Percentiles rank a stretch among this genome's conserved stretches.
phyloP scores from a whole-genome alignment of 2,888 invertebrate genomes.

The Hirtodrosophila confusa region DNA sequence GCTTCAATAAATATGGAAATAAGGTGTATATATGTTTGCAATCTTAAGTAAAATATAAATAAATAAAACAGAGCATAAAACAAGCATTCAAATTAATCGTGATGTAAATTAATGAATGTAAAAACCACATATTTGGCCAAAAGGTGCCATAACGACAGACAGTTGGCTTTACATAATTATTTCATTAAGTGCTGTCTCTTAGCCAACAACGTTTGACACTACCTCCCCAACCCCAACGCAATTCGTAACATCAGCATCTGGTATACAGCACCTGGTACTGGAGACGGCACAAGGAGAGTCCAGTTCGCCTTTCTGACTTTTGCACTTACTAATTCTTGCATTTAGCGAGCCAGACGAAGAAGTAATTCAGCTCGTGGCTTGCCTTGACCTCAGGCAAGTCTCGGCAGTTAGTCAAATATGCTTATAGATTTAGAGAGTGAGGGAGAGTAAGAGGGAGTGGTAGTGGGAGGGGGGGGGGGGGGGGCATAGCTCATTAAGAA shows the following conservation, averaged over 20 bases:
- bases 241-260: neutral
- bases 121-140: slow-evolving; percentile 53
- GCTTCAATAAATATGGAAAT: too few relatives aligned
- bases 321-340: slow-evolving; percentile 65
- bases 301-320: slow-evolving; percentile 61
- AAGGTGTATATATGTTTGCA: slow-evolving; percentile 1
- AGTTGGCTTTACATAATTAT: slow-evolving; percentile 72
- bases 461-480: slow-evolving; percentile 4
- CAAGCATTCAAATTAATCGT: slow-evolving; percentile 39
- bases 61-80: slow-evolving; percentile 37
- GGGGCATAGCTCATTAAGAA: slow-evolving; percentile 72
- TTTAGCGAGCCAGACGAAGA: slow-evolving; percentile 55
- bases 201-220: slow-evolving; percentile 5
- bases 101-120: slow-evolving; percentile 64
- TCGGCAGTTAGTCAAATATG: slow-evolving; percentile 48
- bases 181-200: slow-evolving; percentile 69
- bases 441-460: slow-evolving; percentile 9
- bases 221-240: too few relatives aligned
- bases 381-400: slow-evolving; percentile 66
- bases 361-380: slow-evolving; percentile 42
- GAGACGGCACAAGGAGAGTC: neutral
- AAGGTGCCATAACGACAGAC: slow-evolving; percentile 50
- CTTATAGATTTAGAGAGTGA: slow-evolving; percentile 8
- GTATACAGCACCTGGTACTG: neutral
- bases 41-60: slow-evolving; percentile 26